Evolutionary conservation across 2,113 vertebrate genomes (phyloP), one percentile per base, ranked within the genome.

Genomic region (Alouatta palliata): DNA sequence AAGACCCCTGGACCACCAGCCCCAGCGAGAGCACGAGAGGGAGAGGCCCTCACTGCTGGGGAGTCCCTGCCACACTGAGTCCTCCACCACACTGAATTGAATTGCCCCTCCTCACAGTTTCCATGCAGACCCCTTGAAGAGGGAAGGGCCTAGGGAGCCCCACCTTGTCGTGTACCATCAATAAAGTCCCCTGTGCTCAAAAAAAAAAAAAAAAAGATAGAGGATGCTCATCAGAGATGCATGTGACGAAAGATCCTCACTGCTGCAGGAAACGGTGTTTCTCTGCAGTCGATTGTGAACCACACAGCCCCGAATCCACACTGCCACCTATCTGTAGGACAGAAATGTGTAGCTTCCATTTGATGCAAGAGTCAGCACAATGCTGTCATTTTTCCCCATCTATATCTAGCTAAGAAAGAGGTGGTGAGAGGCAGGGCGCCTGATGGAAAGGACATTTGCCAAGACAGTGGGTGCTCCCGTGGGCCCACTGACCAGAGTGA

Each of bases 371-470:
- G 13, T 9, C 64, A 5, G 27, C n/a, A 2, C 19, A 6, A 3
- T 2, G 17, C 61, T 2, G n/a, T 77, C 80, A 40, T 73, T 56
- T 82, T n/a, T 52, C 56, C 45, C 40, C 19, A 5, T 40, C 66
- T 58, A 19, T 2, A 7, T 47, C 64, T 79, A 52, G 68, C 76
- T 71, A 58, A 83, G 77, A 45, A 73, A 82, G 40, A 96, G 82
- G 37, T 35, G 61, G 89, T 0, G 2, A 95, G 77, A 80, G 14
- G 82, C 45, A 47, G 20, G 61, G 61, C 0, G 0, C 71, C 20
- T 52, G 68, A 79, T 84, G 94, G 92, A 90, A 40, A 0, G 0
- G 12, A 73, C 90, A 92, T 96, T 94, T 88, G 56, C 96, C 32
- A 37, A 92, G 93, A 88, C 23, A 4, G 1, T 13, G 5, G 30